Evolutionary conservation across 2,797 vertebrate genomes (phyloP), one percentile per base, ranked within the genome.

Genomic region (Hippoglossus hippoglossus): DNA sequence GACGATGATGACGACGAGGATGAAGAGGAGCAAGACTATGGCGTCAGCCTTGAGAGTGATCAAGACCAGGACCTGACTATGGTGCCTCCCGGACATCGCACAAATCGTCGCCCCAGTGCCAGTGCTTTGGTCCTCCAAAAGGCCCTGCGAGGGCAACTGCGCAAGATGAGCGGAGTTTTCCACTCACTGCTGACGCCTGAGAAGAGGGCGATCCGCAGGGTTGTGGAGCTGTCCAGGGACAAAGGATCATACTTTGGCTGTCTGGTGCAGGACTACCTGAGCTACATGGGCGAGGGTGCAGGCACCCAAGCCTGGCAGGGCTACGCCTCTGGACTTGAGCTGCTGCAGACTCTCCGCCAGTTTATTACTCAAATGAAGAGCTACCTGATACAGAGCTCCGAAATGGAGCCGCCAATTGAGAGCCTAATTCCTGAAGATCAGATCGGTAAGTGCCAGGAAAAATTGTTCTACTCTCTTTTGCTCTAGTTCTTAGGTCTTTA

Each of bases 311-410:
- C 87, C 0, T 90, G 85, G 89, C 89, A 88, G 55, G 94, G 95
- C 89, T 95, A 95, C 1, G 91, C 95, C 85, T 96, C 96, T 0
- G 95, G 92, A 87, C 94, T 0, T 41, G 98, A 99, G 82, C 92
- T 99, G 91, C 93, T 99, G 85, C 97, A 98, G 92, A 98, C 97
- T 0, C 89, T 99, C 72, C 95, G 98, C 19, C 97, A 99, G 92
- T 99, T 99, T 71, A 96, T 99, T 91, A 99, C 97, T 31, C 98
- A 99, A 73, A 97, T 99, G 86, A 99, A 99, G 94, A 97, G 95
- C 81, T 99, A 99, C 83, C 91, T 99, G 90, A 85, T 95, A 63
- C 98, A 99, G 91, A 98, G 97, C 92, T 98, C 97, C 0, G 98
- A 99, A 91, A 92, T 99, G 57, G 95, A 98, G 76, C 97, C 96